Base-by-base conservation (phyloP, 2,113 vertebrate species). In the Pao palembangensis region DNA sequence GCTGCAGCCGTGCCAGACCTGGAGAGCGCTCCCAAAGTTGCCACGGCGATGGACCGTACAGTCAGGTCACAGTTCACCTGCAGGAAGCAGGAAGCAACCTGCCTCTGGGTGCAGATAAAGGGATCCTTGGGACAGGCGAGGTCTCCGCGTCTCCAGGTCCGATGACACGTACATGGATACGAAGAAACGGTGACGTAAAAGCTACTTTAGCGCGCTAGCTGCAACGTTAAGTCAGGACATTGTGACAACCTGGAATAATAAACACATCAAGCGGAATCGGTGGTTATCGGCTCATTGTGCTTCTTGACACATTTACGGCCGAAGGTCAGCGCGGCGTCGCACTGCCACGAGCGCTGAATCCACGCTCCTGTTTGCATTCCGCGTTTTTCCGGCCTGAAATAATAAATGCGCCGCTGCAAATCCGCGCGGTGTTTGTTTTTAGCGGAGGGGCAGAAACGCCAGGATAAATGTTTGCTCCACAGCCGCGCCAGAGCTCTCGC, bases 221-320 rank as follows among this genome's bases (percentile, higher is more conserved):
- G 34, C 34, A 38, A 38, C 34, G 1, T 10, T 38, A 38, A 38
- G 11, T 38, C 34, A 38, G 34, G 34, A 38, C 8, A 8, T 38
- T 38, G 34, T 11, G 10, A 2, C 34, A 38, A 38, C 34, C 34
- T 38, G 34, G 11, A 38, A 38, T 38, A 38, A 38, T 12, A 12
- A 38, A 11, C 34, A 38, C 34, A 38, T 38, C 8, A 38, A 38
- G 8, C 8, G 34, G 34, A 38, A 38, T 38, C 34, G 34, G 34
- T 8, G 23, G 43, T 44, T 44, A 44, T 44, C 43, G 4, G 43
- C 57, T 76, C 61, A 52, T 60, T 61, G 64, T 49, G 57, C 52
- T 49, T 58, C 52, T 16, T 67, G 71, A 75, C 58, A 75, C 59
- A 59, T 86, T 79, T 55, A 79, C 71, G 6, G 66, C 51, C 46